Evolutionary conservation across 1,140 invertebrate genomes (phyloP), one percentile per base, ranked within the genome.

Genomic region (Lepidurus packardi): DNA sequence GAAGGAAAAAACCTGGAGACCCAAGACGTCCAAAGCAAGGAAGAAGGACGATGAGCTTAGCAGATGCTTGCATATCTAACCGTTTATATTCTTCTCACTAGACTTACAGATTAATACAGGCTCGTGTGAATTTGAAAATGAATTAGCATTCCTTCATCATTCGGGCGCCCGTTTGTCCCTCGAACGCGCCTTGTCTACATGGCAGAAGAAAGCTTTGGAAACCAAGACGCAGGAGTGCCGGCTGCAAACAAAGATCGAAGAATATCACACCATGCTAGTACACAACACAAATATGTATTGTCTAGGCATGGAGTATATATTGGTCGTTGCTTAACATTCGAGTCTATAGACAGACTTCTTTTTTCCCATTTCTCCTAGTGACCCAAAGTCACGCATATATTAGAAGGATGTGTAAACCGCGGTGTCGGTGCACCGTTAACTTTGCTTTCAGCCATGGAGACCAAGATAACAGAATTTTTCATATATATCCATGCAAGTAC

Each of bases 31-130:
- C 53, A 65, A 65, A n/a, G 53, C 53, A 65, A 65, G 53, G 53
- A 65, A 13, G 53, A 65, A 65, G 53, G 53, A 65, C 53, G 53
- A 65, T 65, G 53, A 65, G 53, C 53, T 65, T 65, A 65, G 21
- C 53, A 65, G 53, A 65, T 65, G 53, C 53, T 65, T 34, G 34
- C 34, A 34, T 34, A 65, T 65, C 21, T 21, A 65, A 65, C 16
- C 16, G 16, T 9, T 65, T 13, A 9, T 21, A n/a, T 21, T 65
- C 53, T 65, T 65, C 21, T 65, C 16, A 65, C 53, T 65, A 21
- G 53, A 21, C 16, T 6, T 4, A 65, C 21, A 34, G 13, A 65
- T 65, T n/a, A 65, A 65, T 8, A 65, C 21, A 13, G 16, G 53
- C 21, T 65, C 53, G 53, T 21, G 21, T 7, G 53, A 65, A 65